Percentiles rank a stretch among this genome's conserved stretches.
phyloP scores from a whole-genome alignment of 2,113 vertebrate species.

The Kobus ellipsiprymnus region DNA sequence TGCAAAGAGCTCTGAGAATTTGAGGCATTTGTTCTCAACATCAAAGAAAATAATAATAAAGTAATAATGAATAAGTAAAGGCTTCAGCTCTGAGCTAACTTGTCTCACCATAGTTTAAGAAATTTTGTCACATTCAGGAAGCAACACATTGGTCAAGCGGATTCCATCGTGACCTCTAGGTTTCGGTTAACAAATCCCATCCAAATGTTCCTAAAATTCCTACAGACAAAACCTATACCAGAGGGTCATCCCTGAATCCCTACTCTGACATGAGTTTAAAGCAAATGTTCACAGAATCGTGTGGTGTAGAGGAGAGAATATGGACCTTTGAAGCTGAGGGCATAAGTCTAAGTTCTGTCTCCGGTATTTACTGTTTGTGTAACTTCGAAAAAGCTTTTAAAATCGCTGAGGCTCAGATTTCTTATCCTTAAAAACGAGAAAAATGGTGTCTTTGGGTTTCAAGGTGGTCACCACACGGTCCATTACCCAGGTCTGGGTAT shows the following conservation, averaged over 20 bases:
- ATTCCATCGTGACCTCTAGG: background rate
- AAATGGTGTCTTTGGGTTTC: background rate
- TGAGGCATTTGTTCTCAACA: background rate
- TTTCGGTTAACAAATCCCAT: background rate
- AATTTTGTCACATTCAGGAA: background rate
- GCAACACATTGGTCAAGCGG: background rate
- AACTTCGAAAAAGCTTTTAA: background rate
- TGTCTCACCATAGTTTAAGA: background rate
- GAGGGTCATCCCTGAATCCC: background rate
- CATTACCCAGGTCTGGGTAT: background rate
- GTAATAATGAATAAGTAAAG: background rate
- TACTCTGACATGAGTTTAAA: background rate
- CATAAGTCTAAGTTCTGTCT: background rate
- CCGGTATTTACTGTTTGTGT: background rate
- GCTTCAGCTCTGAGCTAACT: background rate
- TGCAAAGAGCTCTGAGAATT: background rate
- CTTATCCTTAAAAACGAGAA: slow-evolving; percentile 3
- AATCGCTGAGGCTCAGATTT: background rate
- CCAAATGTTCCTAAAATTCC: background rate
- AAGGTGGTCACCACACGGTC: background rate
- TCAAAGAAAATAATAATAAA: background rate
- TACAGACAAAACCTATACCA: background rate
- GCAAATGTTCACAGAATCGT: background rate
- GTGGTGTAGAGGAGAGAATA: background rate
- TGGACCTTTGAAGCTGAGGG: background rate